These are phyloP conservation scores for Passer domesticus DNA, from an alignment of 2,113 vertebrate species.

Conservation along the genomic window DNA sequence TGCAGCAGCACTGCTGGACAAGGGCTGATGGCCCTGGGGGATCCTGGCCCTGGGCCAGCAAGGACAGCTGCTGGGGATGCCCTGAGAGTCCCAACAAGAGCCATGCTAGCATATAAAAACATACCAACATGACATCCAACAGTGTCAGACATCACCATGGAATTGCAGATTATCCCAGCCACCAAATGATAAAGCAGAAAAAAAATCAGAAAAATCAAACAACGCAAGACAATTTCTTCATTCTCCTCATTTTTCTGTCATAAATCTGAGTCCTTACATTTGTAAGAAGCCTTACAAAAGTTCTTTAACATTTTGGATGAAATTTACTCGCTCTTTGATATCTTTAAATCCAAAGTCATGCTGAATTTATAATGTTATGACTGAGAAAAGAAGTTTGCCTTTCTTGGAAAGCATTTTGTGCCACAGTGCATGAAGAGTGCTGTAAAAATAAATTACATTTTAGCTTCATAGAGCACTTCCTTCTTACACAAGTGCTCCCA, in stretches of 20 bases:
- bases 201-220: not conserved
- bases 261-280: not conserved
- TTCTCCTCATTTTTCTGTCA: not conserved
- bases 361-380: not conserved
- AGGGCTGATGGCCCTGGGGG: not conserved
- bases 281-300: not conserved
- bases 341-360: not conserved
- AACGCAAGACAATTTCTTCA: not conserved
- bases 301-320: not conserved
- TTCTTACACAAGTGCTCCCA: not conserved
- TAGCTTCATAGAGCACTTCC: not conserved
- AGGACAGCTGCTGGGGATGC: not conserved
- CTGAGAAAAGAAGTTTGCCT: not conserved
- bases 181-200: not conserved
- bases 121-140: rapidly evolving
- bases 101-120: rapidly evolving
- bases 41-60: not conserved
- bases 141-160: not conserved
- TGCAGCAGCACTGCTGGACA: rapidly evolving
- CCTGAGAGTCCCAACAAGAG: not conserved
- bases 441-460: conserved; percentile 15
- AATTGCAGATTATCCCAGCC: not conserved
- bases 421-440: not conserved
- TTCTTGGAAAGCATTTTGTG: conserved; percentile 29
- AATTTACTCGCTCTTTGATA: not conserved